Evolutionary conservation across 1,140 invertebrate species (phyloP).

Genomic region (Portunus trituberculatus): DNA sequence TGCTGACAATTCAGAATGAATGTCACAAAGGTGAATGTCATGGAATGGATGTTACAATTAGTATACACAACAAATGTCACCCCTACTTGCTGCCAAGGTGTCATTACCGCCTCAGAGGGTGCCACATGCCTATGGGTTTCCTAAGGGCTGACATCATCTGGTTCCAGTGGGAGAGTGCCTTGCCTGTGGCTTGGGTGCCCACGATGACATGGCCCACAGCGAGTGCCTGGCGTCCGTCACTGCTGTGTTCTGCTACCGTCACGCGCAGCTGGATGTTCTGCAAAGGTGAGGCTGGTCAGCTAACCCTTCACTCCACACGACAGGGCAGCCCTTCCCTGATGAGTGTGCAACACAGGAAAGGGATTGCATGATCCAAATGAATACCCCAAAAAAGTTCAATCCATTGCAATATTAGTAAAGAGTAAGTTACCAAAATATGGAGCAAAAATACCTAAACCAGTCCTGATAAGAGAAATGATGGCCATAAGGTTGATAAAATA

Average conservation of each 20-base stretch:
- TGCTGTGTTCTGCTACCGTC: slow-evolving; percentile 84
- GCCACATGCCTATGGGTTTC: slow-evolving; percentile 92
- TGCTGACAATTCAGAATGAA: not conserved
- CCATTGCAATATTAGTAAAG: too few species aligned
- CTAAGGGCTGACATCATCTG: slow-evolving; percentile 91
- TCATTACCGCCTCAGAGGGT: slow-evolving; percentile 85
- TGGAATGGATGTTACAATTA: not conserved
- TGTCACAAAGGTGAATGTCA: not conserved
- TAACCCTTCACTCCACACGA: too few species aligned
- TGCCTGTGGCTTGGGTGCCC: slow-evolving; percentile 85
- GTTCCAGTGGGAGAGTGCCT: slow-evolving; percentile 89
- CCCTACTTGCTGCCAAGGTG: not conserved
- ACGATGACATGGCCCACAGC: slow-evolving; percentile 88
- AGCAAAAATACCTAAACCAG: too few species aligned
- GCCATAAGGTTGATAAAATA: too few species aligned
- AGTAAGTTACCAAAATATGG: too few species aligned
- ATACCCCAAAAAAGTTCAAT: too few species aligned
- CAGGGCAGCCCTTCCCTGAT: too few species aligned
- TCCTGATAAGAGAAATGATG: too few species aligned
- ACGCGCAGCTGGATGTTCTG: slow-evolving; percentile 84
- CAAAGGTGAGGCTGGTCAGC: not conserved
- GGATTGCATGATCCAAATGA: too few species aligned
- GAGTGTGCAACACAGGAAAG: too few species aligned
- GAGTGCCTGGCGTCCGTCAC: slow-evolving; percentile 81
- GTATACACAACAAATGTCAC: not conserved